phyloP scores from a whole-genome alignment of 2,797 vertebrate species.

The Anniella stebbinsi region DNA sequence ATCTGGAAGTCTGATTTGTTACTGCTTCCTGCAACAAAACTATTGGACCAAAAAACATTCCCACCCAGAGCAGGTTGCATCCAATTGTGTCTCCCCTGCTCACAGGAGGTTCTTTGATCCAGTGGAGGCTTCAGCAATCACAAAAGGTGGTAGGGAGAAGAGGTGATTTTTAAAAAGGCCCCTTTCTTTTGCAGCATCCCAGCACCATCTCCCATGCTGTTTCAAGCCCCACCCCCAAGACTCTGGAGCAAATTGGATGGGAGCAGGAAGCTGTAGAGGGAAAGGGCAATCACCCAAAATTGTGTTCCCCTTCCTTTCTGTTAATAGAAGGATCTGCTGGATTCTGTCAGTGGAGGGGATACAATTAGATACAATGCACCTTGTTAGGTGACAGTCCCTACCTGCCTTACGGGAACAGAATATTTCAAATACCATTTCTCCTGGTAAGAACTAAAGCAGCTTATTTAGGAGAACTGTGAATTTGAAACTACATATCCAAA shows the following conservation, averaged over 20 bases:
- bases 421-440: constrained; percentile 74
- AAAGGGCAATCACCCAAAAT: too few species aligned
- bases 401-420: constrained; percentile 77
- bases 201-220: background rate
- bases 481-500: constrained; percentile 77
- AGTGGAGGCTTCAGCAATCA: background rate
- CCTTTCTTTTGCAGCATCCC: background rate
- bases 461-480: constrained; percentile 78
- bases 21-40: constrained; percentile 84
- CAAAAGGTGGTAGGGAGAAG: background rate
- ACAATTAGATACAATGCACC: background rate
- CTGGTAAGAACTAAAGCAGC: constrained; percentile 77
- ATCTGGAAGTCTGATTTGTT: constrained; percentile 80
- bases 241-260: background rate
- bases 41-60: constrained; percentile 60
- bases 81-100: background rate
- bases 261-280: background rate
- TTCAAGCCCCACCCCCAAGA: background rate
- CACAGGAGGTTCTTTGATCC: background rate
- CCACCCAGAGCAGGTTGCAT: constrained; percentile 64
- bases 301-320: background rate
- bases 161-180: background rate
- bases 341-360: background rate
- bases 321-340: background rate
- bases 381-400: constrained; percentile 76